Evolutionary conservation across 1,140 invertebrate species (phyloP).

Genomic region (Lineus longissimus): DNA sequence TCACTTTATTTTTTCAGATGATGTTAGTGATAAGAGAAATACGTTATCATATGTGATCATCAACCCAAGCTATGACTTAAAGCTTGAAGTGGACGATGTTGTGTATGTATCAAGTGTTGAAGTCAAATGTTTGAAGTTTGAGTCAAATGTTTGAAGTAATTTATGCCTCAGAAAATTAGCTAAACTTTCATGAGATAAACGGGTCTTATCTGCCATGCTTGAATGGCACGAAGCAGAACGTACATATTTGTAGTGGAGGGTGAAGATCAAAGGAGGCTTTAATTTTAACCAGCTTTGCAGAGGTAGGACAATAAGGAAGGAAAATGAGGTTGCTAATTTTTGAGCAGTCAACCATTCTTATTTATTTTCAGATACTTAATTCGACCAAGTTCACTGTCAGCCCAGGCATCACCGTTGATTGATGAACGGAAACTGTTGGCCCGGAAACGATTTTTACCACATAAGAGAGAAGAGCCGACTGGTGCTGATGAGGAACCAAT

Average conservation of each 20-base stretch:
- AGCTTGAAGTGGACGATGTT: conserved; percentile 92
- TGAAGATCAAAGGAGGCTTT: background rate
- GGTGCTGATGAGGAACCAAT: conserved; percentile 27
- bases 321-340: too few relatives aligned
- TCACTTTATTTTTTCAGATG: conserved; percentile 67
- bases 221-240: background rate
- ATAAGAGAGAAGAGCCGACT: conserved; percentile 32
- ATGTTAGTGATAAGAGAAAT: conserved; percentile 68
- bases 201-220: background rate
- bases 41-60: conserved; percentile 96
- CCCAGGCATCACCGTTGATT: conserved; percentile 45
- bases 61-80: conserved; percentile 95
- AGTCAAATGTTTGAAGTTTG: too few relatives aligned
- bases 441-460: background rate
- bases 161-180: background rate
- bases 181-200: background rate
- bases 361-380: conserved; percentile 42
- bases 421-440: conserved; percentile 32
- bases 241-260: background rate
- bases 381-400: conserved; percentile 47
- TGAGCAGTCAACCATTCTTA: background rate
- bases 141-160: background rate
- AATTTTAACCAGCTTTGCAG: too few relatives aligned
- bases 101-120: conserved; percentile 67
- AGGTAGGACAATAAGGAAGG: too few relatives aligned